phyloP scores from a whole-genome alignment of 1,140 invertebrate genomes.

The Aphaenogaster ashmeadi region DNA sequence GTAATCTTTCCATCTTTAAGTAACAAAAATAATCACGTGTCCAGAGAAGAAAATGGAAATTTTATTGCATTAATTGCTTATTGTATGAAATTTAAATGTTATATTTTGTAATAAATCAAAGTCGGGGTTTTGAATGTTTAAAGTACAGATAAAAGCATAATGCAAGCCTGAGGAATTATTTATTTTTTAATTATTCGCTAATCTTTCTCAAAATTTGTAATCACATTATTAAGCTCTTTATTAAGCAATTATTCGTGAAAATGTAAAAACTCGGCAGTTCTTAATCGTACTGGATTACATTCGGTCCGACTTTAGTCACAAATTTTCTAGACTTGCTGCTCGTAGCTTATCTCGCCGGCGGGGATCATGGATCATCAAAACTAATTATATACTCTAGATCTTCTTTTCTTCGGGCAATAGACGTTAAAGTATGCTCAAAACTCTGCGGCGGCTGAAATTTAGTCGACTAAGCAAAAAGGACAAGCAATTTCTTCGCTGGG shows the following conservation, averaged over 20 bases:
- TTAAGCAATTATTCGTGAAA: not conserved
- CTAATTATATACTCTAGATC: conserved; percentile 65
- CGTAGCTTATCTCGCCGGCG: conserved; percentile 11
- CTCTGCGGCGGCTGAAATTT: conserved; percentile 60
- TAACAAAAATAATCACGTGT: not conserved
- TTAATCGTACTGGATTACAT: not conserved
- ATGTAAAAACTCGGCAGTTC: not conserved
- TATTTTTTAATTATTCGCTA: not conserved
- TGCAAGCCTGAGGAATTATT: not conserved
- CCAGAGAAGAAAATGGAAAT: not conserved
- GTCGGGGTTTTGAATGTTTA: not conserved
- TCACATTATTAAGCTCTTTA: not conserved
- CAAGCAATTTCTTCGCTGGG: conserved; percentile 69
- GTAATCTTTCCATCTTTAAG: not conserved
- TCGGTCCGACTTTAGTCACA: not conserved
- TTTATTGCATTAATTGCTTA: not conserved
- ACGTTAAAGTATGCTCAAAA: conserved; percentile 38
- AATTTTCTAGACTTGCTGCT: not conserved
- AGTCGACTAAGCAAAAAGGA: conserved; percentile 71
- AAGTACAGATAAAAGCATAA: not conserved
- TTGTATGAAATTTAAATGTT: not conserved
- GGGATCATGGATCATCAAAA: conserved; percentile 47
- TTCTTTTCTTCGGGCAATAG: conserved; percentile 21
- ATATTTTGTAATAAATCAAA: not conserved
- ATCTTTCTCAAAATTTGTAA: not conserved